Base-by-base conservation (phyloP, 2,888 invertebrate species). In the Ophonus ardosiacus region DNA sequence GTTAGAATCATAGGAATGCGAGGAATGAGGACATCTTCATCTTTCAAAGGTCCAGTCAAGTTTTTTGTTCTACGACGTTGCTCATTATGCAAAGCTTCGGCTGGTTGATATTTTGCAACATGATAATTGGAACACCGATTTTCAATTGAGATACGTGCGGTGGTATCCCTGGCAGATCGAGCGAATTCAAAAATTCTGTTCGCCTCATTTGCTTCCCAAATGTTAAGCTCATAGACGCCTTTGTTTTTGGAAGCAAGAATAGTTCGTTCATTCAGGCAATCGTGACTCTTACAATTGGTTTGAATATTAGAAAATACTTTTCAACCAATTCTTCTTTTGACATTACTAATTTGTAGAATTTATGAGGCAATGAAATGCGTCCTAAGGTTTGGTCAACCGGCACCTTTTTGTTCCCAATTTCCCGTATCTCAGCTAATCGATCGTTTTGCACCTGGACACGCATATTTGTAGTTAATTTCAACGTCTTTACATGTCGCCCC, bases 181-280 rank as follows among this genome's bases (percentile, higher is more conserved):
- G 61, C 24, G 86, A 87, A 81, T 88, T 88, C 59, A 87, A 87
- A 86, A 88, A 88, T 86, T 88, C 86, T 38, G 38, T 86, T 85
- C 15, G 51, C 86, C 63, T 88, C 86, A 68, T 86, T 85, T 38
- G 31, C 71, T 63, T 86, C 84, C 51, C n/a, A n/a, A n/a, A n/a
- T 57, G 85, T 87, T 87, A 18, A 87, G 40, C 10, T 80, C 83
- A 57, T 88, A 61, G 65, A 89, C 89, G 85, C 88, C 88, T 7
- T 87, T 86, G 86, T 89, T 90, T 87, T 88, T 89, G 81, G 89
- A 87, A 40, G 88, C 88, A 65, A 90, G 88, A 87, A 90, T 90
- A 7, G 88, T 88, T 85, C 89, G 81, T 86, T 87, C 86, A 63
- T 87, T 81, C 65, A 89, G 18, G 88, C 87, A 89, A 84, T 79